Evolutionary conservation across 2,888 invertebrate species (phyloP), one percentile per base, ranked within the genome.

Genomic region (Brenthis daphne): DNA sequence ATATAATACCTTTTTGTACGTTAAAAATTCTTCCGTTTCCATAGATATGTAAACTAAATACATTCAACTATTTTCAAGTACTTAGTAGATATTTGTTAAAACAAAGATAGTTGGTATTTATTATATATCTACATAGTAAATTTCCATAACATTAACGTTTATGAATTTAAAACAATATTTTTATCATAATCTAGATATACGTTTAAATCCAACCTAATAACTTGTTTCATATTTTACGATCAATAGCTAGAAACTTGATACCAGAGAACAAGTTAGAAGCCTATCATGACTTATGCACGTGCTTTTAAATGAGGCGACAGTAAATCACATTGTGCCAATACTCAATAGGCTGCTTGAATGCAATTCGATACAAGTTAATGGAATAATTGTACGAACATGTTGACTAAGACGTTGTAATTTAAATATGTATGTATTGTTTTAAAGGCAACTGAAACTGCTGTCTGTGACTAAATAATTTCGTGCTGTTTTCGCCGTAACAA

Each of bases 241-340:
- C 20, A 47, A 29, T 50, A 47, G 48, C 47, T 60, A 29, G 57
- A 57, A 70, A 67, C 47, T 55, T 47, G 29, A 67, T 56, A 70
- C 64, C 48, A 50, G 24, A 60, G 47, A 67, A 67, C 51, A 48
- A 68, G 57, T 63, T 16, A 57, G 50, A 54, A 56, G 13, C 53
- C 57, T 37, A 57, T 73, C 74, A 75, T 71, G 75, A 65, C 57
- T 58, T 57, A 51, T 76, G 74, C 79, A 82, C 81, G 80, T 82
- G 80, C 65, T 50, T 68, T 50, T 56, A 20, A 68, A 65, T 71
- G 65, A 66, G 54, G 54, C 57, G 50, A 77, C 73, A 73, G 75
- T 77, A 79, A 79, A 79, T 80, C 77, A 79, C 72, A 79, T 79
- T 75, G 76, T 75, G 75, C 75, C 77, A 76, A 79, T 77, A 77